Percentiles rank a stretch among this genome's conserved stretches.
phyloP scores from a whole-genome alignment of 1,140 invertebrate species.

The Agrilus planipennis region DNA sequence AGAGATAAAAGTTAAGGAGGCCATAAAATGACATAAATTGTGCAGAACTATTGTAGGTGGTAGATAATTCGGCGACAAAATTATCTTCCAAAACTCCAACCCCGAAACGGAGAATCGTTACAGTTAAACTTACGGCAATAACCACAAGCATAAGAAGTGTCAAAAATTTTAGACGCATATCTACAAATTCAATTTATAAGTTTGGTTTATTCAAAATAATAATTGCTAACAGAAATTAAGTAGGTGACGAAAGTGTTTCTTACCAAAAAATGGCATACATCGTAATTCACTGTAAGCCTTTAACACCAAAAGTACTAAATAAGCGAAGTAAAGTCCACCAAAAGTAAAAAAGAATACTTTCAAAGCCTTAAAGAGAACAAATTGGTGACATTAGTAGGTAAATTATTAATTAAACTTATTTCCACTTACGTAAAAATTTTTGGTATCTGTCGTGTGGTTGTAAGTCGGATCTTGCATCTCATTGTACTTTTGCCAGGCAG shows the following conservation, averaged over 20 bases:
- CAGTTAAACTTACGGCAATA: conserved; percentile 59
- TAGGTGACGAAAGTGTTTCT: too few species aligned
- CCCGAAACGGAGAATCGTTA: conserved; percentile 76
- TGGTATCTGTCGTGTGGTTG: conserved; percentile 78
- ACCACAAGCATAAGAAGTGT: conserved; percentile 79
- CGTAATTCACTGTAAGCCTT: conserved; percentile 87
- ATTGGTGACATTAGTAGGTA: neutral
- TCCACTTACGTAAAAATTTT: conserved; percentile 79
- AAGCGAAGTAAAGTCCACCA: conserved; percentile 73
- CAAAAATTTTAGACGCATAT: conserved; percentile 83
- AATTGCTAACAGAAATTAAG: neutral
- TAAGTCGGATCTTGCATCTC: conserved; percentile 86
- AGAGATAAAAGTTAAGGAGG: conserved; percentile 89
- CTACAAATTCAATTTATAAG: conserved; percentile 40
- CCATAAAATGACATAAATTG: conserved; percentile 94
- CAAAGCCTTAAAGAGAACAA: conserved; percentile 51
- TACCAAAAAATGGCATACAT: conserved; percentile 96
- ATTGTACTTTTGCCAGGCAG: conserved; percentile 82
- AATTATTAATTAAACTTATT: neutral
- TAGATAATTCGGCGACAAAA: conserved; percentile 77
- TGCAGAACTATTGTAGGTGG: conserved; percentile 78
- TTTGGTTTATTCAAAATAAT: conserved; percentile 12
- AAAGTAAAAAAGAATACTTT: conserved; percentile 83
- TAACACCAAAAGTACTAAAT: conserved; percentile 71
- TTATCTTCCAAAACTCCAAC: conserved; percentile 83